Conservation (phyloP, 2,113 vertebrate species). For the Odocoileus virginianus region DNA sequence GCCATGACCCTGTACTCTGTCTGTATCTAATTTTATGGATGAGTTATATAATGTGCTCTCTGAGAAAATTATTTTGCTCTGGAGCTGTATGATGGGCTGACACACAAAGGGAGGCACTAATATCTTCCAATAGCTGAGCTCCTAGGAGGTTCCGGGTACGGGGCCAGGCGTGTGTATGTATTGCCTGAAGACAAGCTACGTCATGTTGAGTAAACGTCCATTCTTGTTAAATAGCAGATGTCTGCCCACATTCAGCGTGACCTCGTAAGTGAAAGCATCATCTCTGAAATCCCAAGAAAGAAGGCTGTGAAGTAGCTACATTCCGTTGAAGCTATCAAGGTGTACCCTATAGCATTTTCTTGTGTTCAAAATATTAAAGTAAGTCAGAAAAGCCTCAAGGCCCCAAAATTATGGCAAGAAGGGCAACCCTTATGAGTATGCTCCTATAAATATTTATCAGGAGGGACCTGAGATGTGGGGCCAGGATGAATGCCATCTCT, state of each 20-base stretch:
- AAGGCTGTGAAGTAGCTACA: not conserved
- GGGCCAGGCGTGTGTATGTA: not conserved
- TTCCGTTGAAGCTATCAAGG: not conserved
- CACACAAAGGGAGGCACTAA: not conserved
- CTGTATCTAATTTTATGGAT: not conserved
- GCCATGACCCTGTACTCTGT: not conserved
- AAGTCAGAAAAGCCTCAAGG: not conserved
- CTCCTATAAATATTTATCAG: not conserved
- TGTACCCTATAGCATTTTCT: not conserved
- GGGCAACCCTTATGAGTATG: not conserved
- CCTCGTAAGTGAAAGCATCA: not conserved
- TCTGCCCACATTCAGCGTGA: not conserved
- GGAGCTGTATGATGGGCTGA: not conserved
- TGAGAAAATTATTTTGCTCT: not conserved
- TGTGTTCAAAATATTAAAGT: not conserved
- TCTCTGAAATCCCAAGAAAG: not conserved
- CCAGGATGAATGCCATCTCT: not conserved
- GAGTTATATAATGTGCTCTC: not conserved
- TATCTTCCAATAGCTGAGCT: not conserved
- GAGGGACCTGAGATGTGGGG: not conserved
- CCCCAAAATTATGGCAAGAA: not conserved
- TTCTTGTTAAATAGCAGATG: not conserved
- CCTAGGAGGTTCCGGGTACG: accelerated
- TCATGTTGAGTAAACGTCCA: not conserved
- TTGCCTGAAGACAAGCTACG: not conserved